Base-by-base conservation (phyloP, 2,888 invertebrate genomes). In the Noctua comes region DNA sequence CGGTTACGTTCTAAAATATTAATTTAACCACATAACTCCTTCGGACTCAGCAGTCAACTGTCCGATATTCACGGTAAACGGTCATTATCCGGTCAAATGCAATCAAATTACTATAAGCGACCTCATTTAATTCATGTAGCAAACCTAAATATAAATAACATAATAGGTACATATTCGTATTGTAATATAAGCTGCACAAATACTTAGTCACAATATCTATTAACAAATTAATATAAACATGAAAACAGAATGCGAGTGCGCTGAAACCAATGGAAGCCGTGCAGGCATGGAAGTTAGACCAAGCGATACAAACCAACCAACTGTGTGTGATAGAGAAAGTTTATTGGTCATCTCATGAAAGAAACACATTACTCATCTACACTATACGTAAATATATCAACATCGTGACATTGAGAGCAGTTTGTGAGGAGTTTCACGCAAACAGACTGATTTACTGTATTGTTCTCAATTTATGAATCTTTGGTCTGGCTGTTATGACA, bases 201-300 rank as follows among this genome's bases (percentile, higher is more conserved):
- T 87, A 89, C 79, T 88, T 87, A 86, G 71, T 86, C 82, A 91
- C 80, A 80, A 87, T 24, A 86, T 75, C 51, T 51, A 83, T 70
- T 78, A 83, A 89, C 51, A 81, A 77, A 79, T 72, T 76, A 85
- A 78, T 74, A 84, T 59, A 75, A 75, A 73, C 64, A 74, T 68
- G 31, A 11, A 80, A 82, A 79, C 74, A 87, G 78, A 73, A 87
- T 85, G 89, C 88, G 69, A 82, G 92, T 93, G 93, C 93, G 90
- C 92, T 88, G 89, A 91, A 92, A 92, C 90, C 86, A 91, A 91
- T 87, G 88, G 90, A 93, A 92, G 93, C 93, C 92, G 93, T 94
- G 94, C 92, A 91, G 92, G 92, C 93, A 89, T 91, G 91, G 90
- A 90, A 80, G 86, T 90, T 91, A 93, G 88, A 91, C 88, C 79